Base-by-base conservation (phyloP, 1,140 invertebrate genomes). In the Carposina sasakii region DNA sequence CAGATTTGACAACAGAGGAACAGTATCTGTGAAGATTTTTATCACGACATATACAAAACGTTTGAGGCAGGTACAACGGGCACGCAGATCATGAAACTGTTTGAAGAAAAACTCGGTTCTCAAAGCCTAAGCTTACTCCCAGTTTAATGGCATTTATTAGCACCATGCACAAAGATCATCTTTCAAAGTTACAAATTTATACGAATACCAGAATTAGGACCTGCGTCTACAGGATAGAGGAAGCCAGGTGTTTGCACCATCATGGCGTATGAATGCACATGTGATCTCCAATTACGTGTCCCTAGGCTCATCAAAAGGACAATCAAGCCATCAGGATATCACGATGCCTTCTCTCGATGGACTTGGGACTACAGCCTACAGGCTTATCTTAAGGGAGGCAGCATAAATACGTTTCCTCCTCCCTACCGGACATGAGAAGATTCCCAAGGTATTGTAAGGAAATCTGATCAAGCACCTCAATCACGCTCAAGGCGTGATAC, bases 161-260 rank as follows among this genome's bases (percentile, higher is more conserved):
- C n/a, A n/a, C n/a, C n/a, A n/a, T n/a, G n/a, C n/a, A 15, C 12
- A 57, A 56, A 13, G 63, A 68, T 48, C 22, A 56, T 10, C 46
- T 67, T 3, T 71, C 66, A 0, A 26, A 57, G 20, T 72, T 63
- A 61, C 57, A 69, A 23, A 42, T 72, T 3, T 19, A 59, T 9
- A 51, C 59, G 17, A 6, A 58, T 54, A 37, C 16, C 6, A 19
- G 57, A 47, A 47, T 64, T 53, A 66, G 71, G 67, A 10, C 50
- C 39, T 2, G 65, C 67, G 1, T 52, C 50, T 1, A 59, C 71
- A 13, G 71, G n/a, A n/a, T n/a, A n/a, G n/a, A n/a, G n/a, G n/a
- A n/a, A n/a, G n/a, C n/a, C n/a, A 81, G 20, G 51, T 77, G 6
- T 76, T 77, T 42, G 74, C 68, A 6, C 64, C 63, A 1, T n/a